Base-by-base conservation (phyloP, 2,888 invertebrate species). In the Amiota minor region DNA sequence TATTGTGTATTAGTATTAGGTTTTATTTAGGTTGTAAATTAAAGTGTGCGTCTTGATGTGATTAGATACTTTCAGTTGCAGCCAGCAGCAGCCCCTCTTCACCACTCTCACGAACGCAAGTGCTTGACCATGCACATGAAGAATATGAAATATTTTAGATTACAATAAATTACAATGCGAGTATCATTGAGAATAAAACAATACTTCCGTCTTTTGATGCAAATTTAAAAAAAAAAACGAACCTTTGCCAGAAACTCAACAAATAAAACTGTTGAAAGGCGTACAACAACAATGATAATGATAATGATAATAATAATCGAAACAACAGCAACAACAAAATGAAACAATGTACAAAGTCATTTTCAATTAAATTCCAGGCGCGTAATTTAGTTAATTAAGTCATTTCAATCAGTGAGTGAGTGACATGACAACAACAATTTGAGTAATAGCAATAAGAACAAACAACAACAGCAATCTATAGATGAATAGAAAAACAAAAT, bases 331-430 rank as follows among this genome's bases (percentile, higher is more conserved):
- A 64, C 12, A 67, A 20, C 23, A 23, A 68, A 68, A 68, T 2
- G 18, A 16, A 68, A 20, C 11, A 68, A 68, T 46, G 50, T 50
- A 68, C 67, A 53, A 68, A 68, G 67, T 71, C 64, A 67, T 74
- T 79, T 76, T 78, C 83, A 84, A 86, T 84, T 83, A 83, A 86
- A 86, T 88, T 80, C 87, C 81, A 83, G 86, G 80, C 88, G 88
- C 88, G 87, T 88, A 88, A 87, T 88, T 87, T 87, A 87, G 88
- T 88, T 88, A 86, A 88, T 87, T 87, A 87, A 88, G 87, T 85
- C 85, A 86, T 85, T 82, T 85, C 82, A 83, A 87, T 85, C 82
- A 79, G 62, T 73, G 73, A 79, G 62, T 73, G 73, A 69, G 64
- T 47, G 73, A 70, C 70, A 70, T 70, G 70, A 56, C 70, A 69